Conservation (phyloP, 2,888 invertebrate species). For the Rhabditophanes sp. region DNA sequence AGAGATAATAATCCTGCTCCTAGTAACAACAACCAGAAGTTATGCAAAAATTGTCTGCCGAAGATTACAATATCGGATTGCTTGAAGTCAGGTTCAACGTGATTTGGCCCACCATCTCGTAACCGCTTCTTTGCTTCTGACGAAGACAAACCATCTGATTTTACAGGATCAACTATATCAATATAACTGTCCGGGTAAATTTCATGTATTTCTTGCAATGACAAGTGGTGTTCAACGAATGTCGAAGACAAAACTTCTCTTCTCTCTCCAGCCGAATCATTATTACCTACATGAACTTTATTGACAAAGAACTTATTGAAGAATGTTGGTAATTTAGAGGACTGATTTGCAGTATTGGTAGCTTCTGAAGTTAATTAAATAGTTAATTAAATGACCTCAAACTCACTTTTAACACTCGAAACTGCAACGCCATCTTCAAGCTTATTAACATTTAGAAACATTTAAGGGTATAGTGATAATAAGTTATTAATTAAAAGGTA, state of each 20-base stretch:
- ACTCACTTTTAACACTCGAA: too few relatives aligned
- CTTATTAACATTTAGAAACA: too few relatives aligned
- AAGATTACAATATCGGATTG: constrained; percentile 21
- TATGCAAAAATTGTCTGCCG: constrained; percentile 35
- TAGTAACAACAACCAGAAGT: constrained; percentile 36
- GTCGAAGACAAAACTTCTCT: constrained; percentile 12
- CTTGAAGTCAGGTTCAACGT: constrained; percentile 23
- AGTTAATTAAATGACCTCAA: too few relatives aligned
- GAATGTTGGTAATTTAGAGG: too few relatives aligned
- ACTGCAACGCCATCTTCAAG: too few relatives aligned
- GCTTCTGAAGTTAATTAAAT: too few relatives aligned
- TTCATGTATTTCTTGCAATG: constrained; percentile 23
- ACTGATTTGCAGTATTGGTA: too few relatives aligned
- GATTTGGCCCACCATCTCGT: constrained; percentile 32
- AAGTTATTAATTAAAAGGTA: too few relatives aligned
- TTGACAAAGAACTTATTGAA: too few relatives aligned
- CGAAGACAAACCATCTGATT: constrained; percentile 31
- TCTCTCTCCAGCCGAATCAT: constrained; percentile 7
- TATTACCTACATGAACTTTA: too few relatives aligned
- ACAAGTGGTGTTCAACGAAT: constrained; percentile 36
- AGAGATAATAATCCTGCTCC: constrained; percentile 29
- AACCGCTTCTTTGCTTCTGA: constrained; percentile 36
- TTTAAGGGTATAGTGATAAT: too few relatives aligned
- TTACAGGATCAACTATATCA: constrained; percentile 22
- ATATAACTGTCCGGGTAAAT: constrained; percentile 38